A percentile compares a stretch with the other conserved stretches of the same genome.
Conservation (phyloP, 2,888 invertebrate species). For the Chrysotoxum bicinctum region DNA sequence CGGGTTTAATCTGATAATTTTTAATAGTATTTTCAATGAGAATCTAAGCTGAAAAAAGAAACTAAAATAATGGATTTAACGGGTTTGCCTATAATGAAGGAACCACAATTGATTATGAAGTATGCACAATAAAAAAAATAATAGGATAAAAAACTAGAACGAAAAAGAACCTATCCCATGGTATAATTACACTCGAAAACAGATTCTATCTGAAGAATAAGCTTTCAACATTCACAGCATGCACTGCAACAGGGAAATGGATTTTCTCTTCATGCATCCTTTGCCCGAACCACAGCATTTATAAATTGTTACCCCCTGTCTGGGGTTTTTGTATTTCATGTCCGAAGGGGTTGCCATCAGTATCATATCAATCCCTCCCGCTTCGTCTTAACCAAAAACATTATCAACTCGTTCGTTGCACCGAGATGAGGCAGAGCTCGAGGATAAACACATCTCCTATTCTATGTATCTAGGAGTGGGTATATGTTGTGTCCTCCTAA, state of each 20-base stretch:
- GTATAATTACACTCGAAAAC: slow-evolving; percentile 48
- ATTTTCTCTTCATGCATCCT: slow-evolving; percentile 30
- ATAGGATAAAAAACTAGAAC: not conserved
- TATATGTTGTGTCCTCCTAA: slow-evolving; percentile 22
- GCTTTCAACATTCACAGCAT: slow-evolving; percentile 50
- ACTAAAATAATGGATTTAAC: not conserved
- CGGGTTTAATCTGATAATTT: not conserved
- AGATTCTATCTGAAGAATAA: slow-evolving; percentile 36
- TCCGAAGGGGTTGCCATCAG: slow-evolving; percentile 32
- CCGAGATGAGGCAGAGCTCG: not conserved
- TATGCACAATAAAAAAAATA: not conserved
- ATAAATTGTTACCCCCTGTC: slow-evolving; percentile 12
- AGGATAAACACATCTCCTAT: not conserved
- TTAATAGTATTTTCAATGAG: not conserved
- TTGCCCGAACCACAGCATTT: slow-evolving; percentile 3
- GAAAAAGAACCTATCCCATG: not conserved
- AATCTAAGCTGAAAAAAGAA: not conserved
- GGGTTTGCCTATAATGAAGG: slow-evolving; percentile 35
- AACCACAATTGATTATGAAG: slow-evolving; percentile 42
- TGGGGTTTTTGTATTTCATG: slow-evolving; percentile 38
- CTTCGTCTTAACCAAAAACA: slow-evolving; percentile 25
- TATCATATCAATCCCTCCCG: not conserved
- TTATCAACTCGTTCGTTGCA: slow-evolving; percentile 57
- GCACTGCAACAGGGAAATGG: slow-evolving; percentile 38
- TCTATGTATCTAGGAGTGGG: not conserved